phyloP scores from a whole-genome alignment of 2,797 vertebrate species.

The Nyctibius grandis region DNA sequence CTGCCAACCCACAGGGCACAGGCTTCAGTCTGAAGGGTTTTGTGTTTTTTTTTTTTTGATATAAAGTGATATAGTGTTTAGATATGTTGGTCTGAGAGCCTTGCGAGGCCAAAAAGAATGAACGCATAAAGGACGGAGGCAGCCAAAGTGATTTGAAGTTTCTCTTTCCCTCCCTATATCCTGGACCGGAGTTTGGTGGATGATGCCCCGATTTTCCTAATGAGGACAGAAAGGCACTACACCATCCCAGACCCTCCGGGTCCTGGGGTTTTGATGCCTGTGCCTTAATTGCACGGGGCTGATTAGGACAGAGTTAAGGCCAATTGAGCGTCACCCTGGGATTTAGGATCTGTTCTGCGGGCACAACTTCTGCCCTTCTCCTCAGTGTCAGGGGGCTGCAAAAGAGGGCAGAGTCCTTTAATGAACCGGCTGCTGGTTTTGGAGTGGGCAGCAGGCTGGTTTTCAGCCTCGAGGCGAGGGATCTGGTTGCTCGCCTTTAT shows the following conservation, averaged over 20 bases:
- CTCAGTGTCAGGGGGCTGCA: accelerated
- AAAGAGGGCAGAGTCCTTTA: not conserved
- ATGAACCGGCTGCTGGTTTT: not conserved
- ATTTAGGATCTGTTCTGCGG: not conserved
- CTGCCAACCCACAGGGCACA: not conserved
- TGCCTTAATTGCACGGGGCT: not conserved
- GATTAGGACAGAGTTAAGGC: not conserved
- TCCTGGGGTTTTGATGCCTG: not conserved
- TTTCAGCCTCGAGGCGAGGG: not conserved
- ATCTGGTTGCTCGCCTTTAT: not conserved
- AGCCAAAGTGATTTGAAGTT: not conserved
- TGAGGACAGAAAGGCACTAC: not conserved
- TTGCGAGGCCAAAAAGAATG: not conserved
- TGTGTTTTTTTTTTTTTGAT: not conserved
- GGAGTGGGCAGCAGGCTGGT: not conserved
- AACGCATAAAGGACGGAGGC: accelerated
- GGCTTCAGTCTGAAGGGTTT: not conserved
- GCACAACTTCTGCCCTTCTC: not conserved
- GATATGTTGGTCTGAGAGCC: not conserved
- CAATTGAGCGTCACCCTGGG: not conserved
- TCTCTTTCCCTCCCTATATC: not conserved
- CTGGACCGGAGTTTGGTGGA: not conserved
- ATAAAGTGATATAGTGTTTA: not conserved
- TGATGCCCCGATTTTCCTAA: not conserved
- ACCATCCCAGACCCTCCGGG: not conserved